These are phyloP conservation scores for Papilio demoleus DNA, from an alignment of 2,888 invertebrate genomes.

Conservation along the genomic window DNA sequence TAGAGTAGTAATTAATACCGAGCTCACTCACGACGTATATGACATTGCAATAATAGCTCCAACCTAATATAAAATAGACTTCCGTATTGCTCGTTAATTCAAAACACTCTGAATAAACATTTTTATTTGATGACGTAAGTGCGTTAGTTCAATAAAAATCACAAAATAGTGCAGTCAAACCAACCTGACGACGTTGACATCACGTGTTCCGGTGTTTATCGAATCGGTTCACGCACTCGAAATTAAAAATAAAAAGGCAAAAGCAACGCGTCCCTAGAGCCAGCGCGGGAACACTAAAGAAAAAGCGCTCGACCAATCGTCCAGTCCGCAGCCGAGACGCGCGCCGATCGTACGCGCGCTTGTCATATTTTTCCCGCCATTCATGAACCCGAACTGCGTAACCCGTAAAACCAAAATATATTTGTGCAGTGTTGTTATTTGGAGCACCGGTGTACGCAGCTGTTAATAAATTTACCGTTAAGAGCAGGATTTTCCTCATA, in stretches of 20 bases:
- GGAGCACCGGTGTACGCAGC: conserved; percentile 32
- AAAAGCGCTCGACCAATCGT: conserved; percentile 47
- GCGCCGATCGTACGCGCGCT: conserved; percentile 57
- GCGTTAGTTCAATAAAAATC: conserved; percentile 38
- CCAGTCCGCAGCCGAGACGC: conserved; percentile 64
- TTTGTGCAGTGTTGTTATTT: conserved; percentile 47
- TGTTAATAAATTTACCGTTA: background rate
- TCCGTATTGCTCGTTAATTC: conserved; percentile 24
- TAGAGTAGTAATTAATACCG: background rate
- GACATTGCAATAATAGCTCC: conserved; percentile 31
- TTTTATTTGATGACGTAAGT: conserved; percentile 19
- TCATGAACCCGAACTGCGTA: conserved; percentile 42
- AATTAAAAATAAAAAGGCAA: conserved; percentile 61
- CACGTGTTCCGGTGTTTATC: conserved; percentile 51
- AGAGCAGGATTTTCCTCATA: conserved; percentile 20
- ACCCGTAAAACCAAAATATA: conserved; percentile 40
- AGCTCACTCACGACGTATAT: background rate
- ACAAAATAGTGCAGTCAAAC: conserved; percentile 50
- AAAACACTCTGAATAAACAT: conserved; percentile 12
- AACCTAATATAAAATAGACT: conserved; percentile 7
- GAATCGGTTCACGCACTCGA: conserved; percentile 51
- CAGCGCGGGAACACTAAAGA: conserved; percentile 55
- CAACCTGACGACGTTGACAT: conserved; percentile 70
- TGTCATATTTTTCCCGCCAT: conserved; percentile 52
- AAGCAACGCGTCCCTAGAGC: conserved; percentile 58